Base-by-base conservation (phyloP, 2,888 invertebrate genomes). In the Pyrrhia umbra region DNA sequence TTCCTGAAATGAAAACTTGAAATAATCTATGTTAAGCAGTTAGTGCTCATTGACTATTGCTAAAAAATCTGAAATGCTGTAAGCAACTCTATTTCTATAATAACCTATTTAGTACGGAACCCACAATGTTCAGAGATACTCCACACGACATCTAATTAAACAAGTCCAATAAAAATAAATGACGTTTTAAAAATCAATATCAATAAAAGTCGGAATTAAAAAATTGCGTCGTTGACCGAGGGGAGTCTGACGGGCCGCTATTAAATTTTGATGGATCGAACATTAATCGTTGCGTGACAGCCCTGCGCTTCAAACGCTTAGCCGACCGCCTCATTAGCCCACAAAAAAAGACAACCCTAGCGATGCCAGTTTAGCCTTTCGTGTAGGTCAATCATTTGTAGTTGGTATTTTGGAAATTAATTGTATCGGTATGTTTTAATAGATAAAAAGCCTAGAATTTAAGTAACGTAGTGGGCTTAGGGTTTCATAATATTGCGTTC, bases 251-350 rank as follows among this genome's bases (percentile, higher is more conserved):
- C 63, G 63, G 51, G 67, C 61, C 57, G 75, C 85, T 81, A 85
- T 89, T 87, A 88, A 84, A 81, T 75, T 84, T 85, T 90, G 90
- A 91, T 89, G 84, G 89, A 91, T 90, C 85, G 83, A 64, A 73
- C 82, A 71, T 81, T 85, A 83, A 85, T 79, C 83, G 85, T 62
- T 55, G 55, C 67, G 84, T 77, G 90, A 85, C 89, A 87, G 86
- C 86, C 87, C 84, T 85, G 62, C 39, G 78, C 79, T 80, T 88
- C 90, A 90, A 91, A 90, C 84, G 85, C 21, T 64, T 60, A 43
- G 69, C 81, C 71, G 85, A 80, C 81, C 55, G 83, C 78, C 88
- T 90, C 86, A 87, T 88, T 87, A 87, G 82, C 69, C 76, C 73
- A 80, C 80, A 71, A 77, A 80, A 82, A 80, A 81, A 60, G 81